These are phyloP conservation scores for Halesus radiatus DNA, from an alignment of 1,140 invertebrate species.

Conservation along the genomic window DNA sequence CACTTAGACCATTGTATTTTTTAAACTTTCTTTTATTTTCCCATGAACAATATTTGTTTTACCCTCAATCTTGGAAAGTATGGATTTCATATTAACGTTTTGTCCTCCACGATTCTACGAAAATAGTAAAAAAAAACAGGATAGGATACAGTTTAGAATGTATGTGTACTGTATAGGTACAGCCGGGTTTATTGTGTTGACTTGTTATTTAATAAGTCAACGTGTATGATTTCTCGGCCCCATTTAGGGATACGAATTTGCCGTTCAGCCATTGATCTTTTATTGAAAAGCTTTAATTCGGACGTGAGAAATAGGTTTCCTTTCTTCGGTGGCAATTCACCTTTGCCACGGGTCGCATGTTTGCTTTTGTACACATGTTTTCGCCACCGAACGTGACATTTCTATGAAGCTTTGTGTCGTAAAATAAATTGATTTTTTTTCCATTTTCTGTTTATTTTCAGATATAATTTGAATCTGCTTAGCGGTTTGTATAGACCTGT, in stretches of 20 bases:
- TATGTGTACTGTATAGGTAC: too few species aligned
- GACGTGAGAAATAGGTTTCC: conserved; percentile 19
- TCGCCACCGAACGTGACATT: not conserved
- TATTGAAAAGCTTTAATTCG: conserved; percentile 20
- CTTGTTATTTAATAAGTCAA: too few species aligned
- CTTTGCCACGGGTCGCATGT: not conserved
- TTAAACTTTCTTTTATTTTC: too few species aligned
- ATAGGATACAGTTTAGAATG: too few species aligned
- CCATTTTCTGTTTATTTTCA: not conserved
- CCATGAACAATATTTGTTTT: too few species aligned
- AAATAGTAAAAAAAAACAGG: too few species aligned
- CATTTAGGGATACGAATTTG: conserved; percentile 1
- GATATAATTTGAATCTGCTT: not conserved
- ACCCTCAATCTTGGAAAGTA: too few species aligned
- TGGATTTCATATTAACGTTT: too few species aligned
- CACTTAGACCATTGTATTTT: too few species aligned
- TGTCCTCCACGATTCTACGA: too few species aligned
- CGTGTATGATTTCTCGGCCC: not conserved
- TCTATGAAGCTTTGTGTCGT: not conserved
- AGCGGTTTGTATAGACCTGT: too few species aligned
- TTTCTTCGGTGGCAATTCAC: conserved; percentile 1
- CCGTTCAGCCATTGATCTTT: not conserved
- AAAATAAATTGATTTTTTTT: not conserved
- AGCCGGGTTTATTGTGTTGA: too few species aligned
- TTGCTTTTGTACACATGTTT: conserved; percentile 6